These are phyloP conservation scores for Micrasema longulum DNA, from an alignment of 1,140 invertebrate genomes.

Conservation along the genomic window DNA sequence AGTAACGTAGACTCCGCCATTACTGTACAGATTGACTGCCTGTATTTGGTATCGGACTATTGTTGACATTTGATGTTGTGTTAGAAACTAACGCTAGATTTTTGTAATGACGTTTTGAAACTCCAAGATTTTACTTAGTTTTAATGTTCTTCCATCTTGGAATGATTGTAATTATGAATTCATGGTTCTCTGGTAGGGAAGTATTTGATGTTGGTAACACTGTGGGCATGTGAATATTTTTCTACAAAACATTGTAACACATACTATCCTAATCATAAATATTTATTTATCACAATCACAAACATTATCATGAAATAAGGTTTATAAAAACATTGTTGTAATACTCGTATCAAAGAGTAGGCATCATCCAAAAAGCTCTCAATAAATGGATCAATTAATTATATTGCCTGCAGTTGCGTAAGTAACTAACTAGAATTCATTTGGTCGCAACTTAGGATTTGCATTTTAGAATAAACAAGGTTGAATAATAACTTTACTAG, in stretches of 20 bases:
- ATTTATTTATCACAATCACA: slow-evolving; percentile 20
- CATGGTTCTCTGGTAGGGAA: slow-evolving; percentile 20
- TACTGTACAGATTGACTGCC: slow-evolving; percentile 38
- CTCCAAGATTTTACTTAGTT: slow-evolving; percentile 40
- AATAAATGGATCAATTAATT: slow-evolving; percentile 13
- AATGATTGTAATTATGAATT: slow-evolving; percentile 26
- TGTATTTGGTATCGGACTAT: slow-evolving; percentile 43
- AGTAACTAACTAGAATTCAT: slow-evolving; percentile 25
- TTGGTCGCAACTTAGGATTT: slow-evolving; percentile 48
- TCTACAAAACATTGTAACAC: slow-evolving; percentile 31
- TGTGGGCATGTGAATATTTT: slow-evolving; percentile 24
- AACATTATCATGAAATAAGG: slow-evolving; percentile 16
- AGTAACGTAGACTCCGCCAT: slow-evolving; percentile 27
- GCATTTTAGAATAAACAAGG: slow-evolving; percentile 43
- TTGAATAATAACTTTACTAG: too few relatives aligned
- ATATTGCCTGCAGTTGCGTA: slow-evolving; percentile 41
- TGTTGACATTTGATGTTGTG: slow-evolving; percentile 48
- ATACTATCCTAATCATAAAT: slow-evolving; percentile 16
- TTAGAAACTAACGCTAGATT: slow-evolving; percentile 44
- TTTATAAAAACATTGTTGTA: slow-evolving; percentile 22
- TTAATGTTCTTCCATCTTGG: slow-evolving; percentile 29
- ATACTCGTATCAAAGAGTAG: not conserved
- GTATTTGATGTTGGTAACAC: slow-evolving; percentile 30
- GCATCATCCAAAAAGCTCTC: slow-evolving; percentile 21
- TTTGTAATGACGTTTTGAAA: slow-evolving; percentile 47